These are phyloP conservation scores for Hylaeus anthracinus DNA, from an alignment of 1,140 invertebrate species.

Conservation along the genomic window DNA sequence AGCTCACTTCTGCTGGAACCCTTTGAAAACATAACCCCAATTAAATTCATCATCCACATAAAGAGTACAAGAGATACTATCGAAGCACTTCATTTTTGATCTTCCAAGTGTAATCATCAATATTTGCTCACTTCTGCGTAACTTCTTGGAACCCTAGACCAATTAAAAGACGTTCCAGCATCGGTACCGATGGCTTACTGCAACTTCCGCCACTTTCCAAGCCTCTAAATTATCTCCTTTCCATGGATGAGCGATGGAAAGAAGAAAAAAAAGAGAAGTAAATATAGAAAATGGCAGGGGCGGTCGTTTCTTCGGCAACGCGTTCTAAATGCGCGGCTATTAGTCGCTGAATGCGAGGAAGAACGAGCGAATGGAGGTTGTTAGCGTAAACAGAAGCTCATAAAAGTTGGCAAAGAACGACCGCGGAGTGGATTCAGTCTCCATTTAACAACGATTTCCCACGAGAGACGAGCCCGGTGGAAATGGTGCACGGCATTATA, in stretches of 20 bases:
- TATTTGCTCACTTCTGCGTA: not conserved
- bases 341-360: conserved; percentile 31
- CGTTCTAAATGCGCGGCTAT: not conserved
- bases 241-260: not conserved
- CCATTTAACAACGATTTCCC: conserved; percentile 49
- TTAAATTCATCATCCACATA: too few relatives aligned
- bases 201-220: not conserved
- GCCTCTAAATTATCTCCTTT: not conserved
- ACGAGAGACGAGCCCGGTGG: conserved; percentile 28
- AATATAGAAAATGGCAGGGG: not conserved
- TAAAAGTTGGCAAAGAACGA: conserved; percentile 12
- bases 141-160: too few relatives aligned
- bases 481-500: conserved; percentile 32
- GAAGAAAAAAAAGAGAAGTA: not conserved
- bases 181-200: not conserved
- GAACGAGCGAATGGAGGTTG: conserved; percentile 29
- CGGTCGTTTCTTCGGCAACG: conserved; percentile 16
- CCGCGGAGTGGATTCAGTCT: conserved; percentile 13
- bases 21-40: too few relatives aligned
- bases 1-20: too few relatives aligned
- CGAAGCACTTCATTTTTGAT: too few relatives aligned
- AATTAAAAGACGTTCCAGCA: not conserved
- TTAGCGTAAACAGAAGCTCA: conserved; percentile 25
- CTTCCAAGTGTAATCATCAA: too few relatives aligned
- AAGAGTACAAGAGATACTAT: too few relatives aligned